phyloP scores from a whole-genome alignment of 2,797 vertebrate genomes.

The Malacoraja senta region DNA sequence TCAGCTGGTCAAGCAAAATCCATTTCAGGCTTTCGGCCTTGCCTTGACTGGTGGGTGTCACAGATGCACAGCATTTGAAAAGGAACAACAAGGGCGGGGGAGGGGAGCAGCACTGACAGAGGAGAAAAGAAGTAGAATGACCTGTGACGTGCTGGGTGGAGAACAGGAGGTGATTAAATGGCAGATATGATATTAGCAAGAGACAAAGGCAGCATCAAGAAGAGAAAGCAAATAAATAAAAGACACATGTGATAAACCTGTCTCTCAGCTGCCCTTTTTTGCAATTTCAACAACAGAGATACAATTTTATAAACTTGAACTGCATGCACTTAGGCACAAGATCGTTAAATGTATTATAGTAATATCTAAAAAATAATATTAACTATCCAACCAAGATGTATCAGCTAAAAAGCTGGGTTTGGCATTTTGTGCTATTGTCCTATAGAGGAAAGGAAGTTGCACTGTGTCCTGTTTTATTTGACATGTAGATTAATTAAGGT shows the following conservation, averaged over 20 bases:
- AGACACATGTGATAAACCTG: background rate
- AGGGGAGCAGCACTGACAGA: background rate
- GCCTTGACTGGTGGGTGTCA: background rate
- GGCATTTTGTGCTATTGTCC: background rate
- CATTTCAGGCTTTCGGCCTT: slow-evolving; percentile 15
- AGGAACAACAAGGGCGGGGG: background rate
- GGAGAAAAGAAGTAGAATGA: slow-evolving; percentile 1
- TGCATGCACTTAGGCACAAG: background rate
- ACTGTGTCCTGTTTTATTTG: background rate
- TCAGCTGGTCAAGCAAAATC: background rate
- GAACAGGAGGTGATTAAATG: slow-evolving; percentile 14
- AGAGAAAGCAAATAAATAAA: slow-evolving; percentile 1
- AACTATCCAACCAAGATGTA: background rate
- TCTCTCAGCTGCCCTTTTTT: background rate
- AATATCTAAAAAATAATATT: background rate
- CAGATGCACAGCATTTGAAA: background rate
- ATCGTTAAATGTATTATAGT: background rate
- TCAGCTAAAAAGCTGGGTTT: background rate
- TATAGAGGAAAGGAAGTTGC: background rate
- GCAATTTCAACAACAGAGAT: background rate
- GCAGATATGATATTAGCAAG: background rate
- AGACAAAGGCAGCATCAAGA: background rate
- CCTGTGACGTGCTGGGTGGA: slow-evolving; percentile 13
- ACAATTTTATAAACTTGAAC: background rate
- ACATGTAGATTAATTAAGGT: background rate